These are phyloP conservation scores for Malacoraja senta DNA, from an alignment of 2,797 vertebrate genomes.

Conservation along the genomic window DNA sequence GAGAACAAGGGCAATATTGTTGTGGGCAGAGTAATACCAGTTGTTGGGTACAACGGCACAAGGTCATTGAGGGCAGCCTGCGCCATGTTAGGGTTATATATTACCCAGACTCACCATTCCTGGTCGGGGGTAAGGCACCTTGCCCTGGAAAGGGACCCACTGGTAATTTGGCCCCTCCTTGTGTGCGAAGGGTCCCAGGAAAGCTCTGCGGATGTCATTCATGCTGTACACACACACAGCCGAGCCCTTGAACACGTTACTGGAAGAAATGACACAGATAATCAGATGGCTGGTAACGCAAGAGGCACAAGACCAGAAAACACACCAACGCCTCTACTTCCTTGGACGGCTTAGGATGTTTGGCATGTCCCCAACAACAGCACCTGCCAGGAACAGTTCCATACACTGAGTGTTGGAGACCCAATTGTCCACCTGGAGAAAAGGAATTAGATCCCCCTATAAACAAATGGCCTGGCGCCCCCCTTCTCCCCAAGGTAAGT, in stretches of 20 bases:
- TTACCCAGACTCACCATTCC: constrained; percentile 72
- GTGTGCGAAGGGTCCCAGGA: constrained; percentile 94
- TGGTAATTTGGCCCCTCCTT: constrained; percentile 96
- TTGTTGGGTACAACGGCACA: background rate
- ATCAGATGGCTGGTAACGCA: background rate
- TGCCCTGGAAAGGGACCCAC: constrained; percentile 93
- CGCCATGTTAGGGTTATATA: background rate
- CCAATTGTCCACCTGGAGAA: too few species aligned
- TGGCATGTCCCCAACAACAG: too few species aligned
- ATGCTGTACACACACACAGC: constrained; percentile 91
- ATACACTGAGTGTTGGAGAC: too few species aligned
- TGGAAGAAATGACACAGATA: constrained; percentile 47
- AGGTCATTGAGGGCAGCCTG: too few species aligned
- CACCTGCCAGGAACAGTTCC: too few species aligned
- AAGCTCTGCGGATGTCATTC: constrained; percentile 90
- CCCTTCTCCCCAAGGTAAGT: too few species aligned
- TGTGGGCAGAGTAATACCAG: too few species aligned
- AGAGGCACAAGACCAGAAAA: constrained; percentile 38
- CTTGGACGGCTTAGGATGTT: too few species aligned
- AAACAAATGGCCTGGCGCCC: too few species aligned
- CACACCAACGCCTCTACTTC: too few species aligned
- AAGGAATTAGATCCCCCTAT: too few species aligned
- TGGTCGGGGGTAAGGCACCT: constrained; percentile 90
- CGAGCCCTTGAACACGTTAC: constrained; percentile 86
- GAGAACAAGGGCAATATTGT: too few species aligned